phyloP scores from a whole-genome alignment of 2,888 invertebrate species.

The Thumatha senex region DNA sequence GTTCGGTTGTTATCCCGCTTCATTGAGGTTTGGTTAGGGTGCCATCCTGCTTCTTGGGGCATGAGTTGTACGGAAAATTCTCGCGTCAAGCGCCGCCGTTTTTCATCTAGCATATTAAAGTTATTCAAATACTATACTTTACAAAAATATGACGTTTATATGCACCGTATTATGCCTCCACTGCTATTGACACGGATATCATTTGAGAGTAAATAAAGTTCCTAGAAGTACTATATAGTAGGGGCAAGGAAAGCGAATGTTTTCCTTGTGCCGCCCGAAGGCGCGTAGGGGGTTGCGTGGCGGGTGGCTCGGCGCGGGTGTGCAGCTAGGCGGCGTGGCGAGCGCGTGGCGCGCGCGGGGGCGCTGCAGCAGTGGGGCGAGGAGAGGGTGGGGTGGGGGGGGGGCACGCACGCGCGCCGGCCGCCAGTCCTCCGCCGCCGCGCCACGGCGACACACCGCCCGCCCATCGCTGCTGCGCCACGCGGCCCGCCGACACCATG shows the following conservation, averaged over 20 bases:
- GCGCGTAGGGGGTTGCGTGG: conserved; percentile 45
- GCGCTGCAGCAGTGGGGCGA: conserved; percentile 65
- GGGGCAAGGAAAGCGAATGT: conserved; percentile 57
- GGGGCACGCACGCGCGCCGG: conserved; percentile 57
- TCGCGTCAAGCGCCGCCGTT: too few relatives aligned
- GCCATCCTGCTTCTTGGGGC: too few relatives aligned
- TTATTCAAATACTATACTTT: background rate
- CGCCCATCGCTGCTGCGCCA: conserved; percentile 54
- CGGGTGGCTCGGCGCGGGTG: conserved; percentile 8
- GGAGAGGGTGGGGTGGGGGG: conserved; percentile 42
- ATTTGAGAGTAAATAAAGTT: conserved; percentile 46
- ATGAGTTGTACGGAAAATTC: too few relatives aligned
- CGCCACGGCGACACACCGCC: conserved; percentile 59
- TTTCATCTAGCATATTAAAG: too few relatives aligned
- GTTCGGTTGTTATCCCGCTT: too few relatives aligned
- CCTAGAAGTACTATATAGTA: conserved; percentile 45
- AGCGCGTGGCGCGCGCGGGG: conserved; percentile 45
- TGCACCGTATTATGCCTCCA: background rate
- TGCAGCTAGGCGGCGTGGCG: conserved; percentile 36
- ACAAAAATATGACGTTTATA: too few relatives aligned
- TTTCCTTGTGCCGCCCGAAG: conserved; percentile 46
- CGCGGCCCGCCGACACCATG: conserved; percentile 70
- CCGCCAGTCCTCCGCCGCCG: conserved; percentile 67
- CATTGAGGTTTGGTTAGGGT: too few relatives aligned
- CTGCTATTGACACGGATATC: conserved; percentile 14